Percentiles rank a stretch among this genome's conserved stretches.
phyloP scores from a whole-genome alignment of 2,888 invertebrate species.

The Drosophila engyochracea region DNA sequence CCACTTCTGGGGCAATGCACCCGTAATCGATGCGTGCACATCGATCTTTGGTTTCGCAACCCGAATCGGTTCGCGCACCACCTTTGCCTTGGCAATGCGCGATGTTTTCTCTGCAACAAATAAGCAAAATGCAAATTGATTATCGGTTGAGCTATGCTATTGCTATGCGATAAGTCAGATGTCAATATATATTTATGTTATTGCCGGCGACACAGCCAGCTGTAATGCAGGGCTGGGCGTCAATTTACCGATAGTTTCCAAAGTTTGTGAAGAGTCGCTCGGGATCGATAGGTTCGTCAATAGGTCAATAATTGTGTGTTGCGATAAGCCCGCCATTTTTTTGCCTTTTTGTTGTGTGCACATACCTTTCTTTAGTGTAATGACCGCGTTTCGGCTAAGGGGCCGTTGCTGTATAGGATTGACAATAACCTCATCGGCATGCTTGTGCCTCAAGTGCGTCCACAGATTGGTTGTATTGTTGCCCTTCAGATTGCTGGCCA shows the following conservation, averaged over 20 bases:
- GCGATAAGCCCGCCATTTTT: constrained; percentile 35
- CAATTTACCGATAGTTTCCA: constrained; percentile 43
- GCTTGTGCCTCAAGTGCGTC: constrained; percentile 69
- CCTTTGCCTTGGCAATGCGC: constrained; percentile 61
- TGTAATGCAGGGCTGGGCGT: constrained; percentile 51
- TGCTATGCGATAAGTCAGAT: constrained; percentile 28
- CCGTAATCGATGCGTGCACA: constrained; percentile 37
- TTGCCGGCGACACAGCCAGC: constrained; percentile 45
- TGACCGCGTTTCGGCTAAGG: constrained; percentile 24
- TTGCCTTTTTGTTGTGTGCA: not conserved
- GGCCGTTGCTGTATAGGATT: constrained; percentile 60
- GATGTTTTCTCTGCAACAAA: constrained; percentile 66
- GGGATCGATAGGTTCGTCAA: constrained; percentile 58
- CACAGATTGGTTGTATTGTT: constrained; percentile 71
- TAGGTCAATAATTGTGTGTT: constrained; percentile 51
- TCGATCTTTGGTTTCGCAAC: constrained; percentile 67
- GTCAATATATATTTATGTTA: constrained; percentile 8
- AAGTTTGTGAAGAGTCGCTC: constrained; percentile 16
- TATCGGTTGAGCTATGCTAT: not conserved
- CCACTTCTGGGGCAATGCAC: constrained; percentile 72
- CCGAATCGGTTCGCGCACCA: constrained; percentile 58
- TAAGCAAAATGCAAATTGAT: constrained; percentile 6
- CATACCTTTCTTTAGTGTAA: constrained; percentile 70
- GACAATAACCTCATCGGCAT: constrained; percentile 66
- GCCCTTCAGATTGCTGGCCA: constrained; percentile 72